Evolutionary conservation across 53 echinoderm and acorn worm species (phyloP).

Genomic region (Mesocentrotus franciscanus): DNA sequence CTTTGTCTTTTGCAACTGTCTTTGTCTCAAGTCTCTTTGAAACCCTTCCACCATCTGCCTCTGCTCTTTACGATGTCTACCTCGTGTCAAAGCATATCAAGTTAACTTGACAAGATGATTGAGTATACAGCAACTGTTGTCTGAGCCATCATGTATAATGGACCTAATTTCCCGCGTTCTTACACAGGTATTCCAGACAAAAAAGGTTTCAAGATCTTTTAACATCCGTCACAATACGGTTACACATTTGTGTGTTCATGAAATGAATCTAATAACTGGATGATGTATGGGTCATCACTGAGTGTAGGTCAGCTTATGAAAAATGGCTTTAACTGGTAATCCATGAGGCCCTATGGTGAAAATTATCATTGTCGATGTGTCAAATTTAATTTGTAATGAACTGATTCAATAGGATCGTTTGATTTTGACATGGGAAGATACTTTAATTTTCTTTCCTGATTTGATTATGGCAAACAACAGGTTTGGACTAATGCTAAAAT

Average conservation of each 20-base stretch:
- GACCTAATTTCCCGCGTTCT: neutral
- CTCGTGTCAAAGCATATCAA: neutral
- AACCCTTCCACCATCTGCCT: neutral
- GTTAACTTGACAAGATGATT: neutral
- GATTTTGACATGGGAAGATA: neutral
- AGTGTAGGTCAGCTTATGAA: neutral
- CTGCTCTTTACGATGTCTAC: neutral
- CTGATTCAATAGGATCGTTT: neutral
- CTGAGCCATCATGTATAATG: neutral
- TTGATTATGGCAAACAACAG: neutral
- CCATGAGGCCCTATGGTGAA: neutral
- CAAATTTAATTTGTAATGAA: neutral
- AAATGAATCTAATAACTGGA: neutral
- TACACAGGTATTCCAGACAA: neutral
- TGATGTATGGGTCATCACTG: neutral
- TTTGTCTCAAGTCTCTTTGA: neutral
- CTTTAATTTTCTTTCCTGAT: neutral
- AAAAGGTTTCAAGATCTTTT: neutral
- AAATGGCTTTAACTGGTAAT: neutral
- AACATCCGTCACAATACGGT: neutral
- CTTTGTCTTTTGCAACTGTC: neutral
- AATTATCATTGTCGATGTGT: neutral
- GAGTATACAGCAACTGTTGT: conserved; percentile 4
- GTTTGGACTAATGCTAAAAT: neutral
- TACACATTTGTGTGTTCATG: neutral